phyloP scores from a whole-genome alignment of 2,113 vertebrate genomes.

The Leucosticte australis region DNA sequence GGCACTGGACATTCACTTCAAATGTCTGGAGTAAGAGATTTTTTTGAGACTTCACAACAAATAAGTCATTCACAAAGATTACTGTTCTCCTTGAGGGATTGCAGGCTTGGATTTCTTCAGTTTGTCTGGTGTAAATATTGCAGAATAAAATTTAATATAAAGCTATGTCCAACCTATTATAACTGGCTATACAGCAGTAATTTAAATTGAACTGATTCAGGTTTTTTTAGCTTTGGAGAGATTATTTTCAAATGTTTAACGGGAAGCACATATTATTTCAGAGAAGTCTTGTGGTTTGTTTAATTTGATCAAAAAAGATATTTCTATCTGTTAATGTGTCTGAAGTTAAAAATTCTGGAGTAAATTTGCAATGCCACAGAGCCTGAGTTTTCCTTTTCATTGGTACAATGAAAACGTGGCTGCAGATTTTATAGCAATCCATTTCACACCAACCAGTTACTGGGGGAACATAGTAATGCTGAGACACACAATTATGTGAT shows the following conservation, averaged over 20 bases:
- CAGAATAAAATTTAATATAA: not conserved
- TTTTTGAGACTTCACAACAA: not conserved
- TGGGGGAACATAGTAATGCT: not conserved
- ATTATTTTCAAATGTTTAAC: not conserved
- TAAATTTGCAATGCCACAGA: not conserved
- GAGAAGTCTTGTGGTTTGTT: not conserved
- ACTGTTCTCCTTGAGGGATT: not conserved
- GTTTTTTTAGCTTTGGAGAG: not conserved
- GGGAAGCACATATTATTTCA: not conserved
- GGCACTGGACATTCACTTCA: not conserved
- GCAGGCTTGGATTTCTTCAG: not conserved
- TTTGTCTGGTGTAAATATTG: not conserved
- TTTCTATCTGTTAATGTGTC: not conserved
- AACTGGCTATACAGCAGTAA: not conserved
- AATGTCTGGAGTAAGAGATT: not conserved
- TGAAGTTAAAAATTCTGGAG: not conserved
- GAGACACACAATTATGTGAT: not conserved
- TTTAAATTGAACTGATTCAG: not conserved
- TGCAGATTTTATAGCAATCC: not conserved
- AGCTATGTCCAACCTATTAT: not conserved
- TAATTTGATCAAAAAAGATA: not conserved
- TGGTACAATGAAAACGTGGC: not conserved
- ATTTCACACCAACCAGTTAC: not conserved
- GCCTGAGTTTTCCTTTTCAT: not conserved
- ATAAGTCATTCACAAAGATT: not conserved